A percentile compares a stretch with the other conserved stretches of the same genome.
Evolutionary conservation across 1,140 invertebrate genomes (phyloP).

Genomic region (Euborellia annulipes): DNA sequence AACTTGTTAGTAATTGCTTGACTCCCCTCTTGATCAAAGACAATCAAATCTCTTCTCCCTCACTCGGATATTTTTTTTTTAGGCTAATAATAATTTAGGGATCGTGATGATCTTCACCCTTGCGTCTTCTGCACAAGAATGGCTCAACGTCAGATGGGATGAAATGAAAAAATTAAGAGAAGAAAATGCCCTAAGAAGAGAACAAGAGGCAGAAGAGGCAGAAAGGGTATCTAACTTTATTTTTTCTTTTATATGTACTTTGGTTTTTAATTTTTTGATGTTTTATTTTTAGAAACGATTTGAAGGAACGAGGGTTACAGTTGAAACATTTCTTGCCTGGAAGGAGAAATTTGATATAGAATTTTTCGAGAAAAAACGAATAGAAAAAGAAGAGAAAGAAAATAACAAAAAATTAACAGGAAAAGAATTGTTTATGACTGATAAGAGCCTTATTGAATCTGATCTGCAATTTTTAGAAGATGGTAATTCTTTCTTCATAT

Average conservation of each 20-base stretch:
- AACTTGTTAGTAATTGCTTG: too few species aligned
- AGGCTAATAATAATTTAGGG: conserved; percentile 78
- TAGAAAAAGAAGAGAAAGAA: conserved; percentile 46
- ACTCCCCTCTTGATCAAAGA: too few species aligned
- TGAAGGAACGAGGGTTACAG: conserved; percentile 86
- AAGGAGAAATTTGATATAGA: conserved; percentile 87
- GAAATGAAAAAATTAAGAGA: conserved; percentile 51
- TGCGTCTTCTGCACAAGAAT: conserved; percentile 83
- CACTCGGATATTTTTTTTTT: too few species aligned
- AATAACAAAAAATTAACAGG: conserved; percentile 49
- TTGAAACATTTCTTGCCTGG: conserved; percentile 93
- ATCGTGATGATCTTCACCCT: conserved; percentile 97
- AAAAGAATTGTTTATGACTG: conserved; percentile 79
- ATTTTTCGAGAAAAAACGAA: conserved; percentile 58
- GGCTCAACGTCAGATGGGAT: conserved; percentile 75
- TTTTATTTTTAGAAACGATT: conserved; percentile 59
- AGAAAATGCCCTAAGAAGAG: conserved; percentile 47
- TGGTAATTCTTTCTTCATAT: conserved; percentile 50
- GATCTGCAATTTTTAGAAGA: conserved; percentile 90
- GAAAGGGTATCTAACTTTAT: conserved; percentile 46
- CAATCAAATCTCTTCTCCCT: too few species aligned
- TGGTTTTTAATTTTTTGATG: conserved; percentile 4
- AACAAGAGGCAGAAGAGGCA: conserved; percentile 65
- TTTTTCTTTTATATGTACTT: conserved; percentile 1
- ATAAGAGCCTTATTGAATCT: conserved; percentile 83